Conservation (phyloP, 1,140 invertebrate genomes). For the Akabosia matsudoensis region DNA sequence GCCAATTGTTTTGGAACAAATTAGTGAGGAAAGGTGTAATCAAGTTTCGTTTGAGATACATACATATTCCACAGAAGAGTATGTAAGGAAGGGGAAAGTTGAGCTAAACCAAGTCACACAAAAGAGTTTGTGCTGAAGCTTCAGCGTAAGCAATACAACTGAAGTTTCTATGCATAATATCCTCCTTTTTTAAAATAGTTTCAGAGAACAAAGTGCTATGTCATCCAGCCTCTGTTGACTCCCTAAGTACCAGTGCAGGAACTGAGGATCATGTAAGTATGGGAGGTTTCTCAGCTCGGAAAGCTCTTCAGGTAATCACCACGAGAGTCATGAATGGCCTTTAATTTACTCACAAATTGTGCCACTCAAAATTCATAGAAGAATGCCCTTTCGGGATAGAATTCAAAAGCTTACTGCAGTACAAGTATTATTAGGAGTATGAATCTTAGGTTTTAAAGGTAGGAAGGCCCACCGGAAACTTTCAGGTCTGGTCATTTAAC, state of each 20-base stretch:
- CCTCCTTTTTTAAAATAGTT: slow-evolving; percentile 52
- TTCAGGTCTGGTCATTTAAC: no score
- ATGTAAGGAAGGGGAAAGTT: not conserved
- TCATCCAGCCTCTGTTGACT: slow-evolving; percentile 70
- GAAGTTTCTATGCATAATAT: no score
- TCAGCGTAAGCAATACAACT: no score
- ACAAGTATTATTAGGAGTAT: no score
- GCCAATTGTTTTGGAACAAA: no score
- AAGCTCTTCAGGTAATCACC: slow-evolving; percentile 55
- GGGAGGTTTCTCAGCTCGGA: slow-evolving; percentile 70
- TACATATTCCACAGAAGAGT: not conserved
- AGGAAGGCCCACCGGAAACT: no score
- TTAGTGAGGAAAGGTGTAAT: no score
- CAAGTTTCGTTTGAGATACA: no score
- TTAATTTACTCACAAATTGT: not conserved
- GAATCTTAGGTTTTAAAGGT: no score
- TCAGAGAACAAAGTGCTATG: slow-evolving; percentile 74
- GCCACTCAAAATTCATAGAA: not conserved
- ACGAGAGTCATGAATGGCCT: not conserved
- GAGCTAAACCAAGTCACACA: not conserved
- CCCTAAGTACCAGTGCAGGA: slow-evolving; percentile 67
- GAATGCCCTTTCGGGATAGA: not conserved
- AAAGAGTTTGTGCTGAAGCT: not conserved
- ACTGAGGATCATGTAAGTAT: slow-evolving; percentile 76
- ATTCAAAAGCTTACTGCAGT: no score